Base-by-base conservation (phyloP, 2,888 invertebrate species). In the Agriopis marginaria region DNA sequence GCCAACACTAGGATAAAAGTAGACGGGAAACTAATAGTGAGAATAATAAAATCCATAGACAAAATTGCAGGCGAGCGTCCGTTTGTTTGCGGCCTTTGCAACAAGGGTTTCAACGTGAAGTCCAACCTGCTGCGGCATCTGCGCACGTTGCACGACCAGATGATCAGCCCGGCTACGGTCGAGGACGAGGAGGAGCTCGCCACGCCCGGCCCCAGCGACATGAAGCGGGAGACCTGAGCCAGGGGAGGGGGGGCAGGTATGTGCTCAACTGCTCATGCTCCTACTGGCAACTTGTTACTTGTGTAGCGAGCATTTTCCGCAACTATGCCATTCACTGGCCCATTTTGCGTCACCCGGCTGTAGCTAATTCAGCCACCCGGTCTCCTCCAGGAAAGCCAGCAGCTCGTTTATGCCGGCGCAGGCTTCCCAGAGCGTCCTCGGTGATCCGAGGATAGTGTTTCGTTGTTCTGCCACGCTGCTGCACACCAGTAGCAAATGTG, bases 21-120 rank as follows among this genome's bases (percentile, higher is more conserved):
- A 11, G 58, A 6, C 4, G n/a, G 23, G 7, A 23, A 12, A 45
- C 23, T 23, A 58, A 58, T 58, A 47, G 55, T 40, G 49, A 14
- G 42, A 42, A 62, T 45, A 58, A 58, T 58, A 58, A 58, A 58
- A 47, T 58, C 12, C 45, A 58, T 58, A 58, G 58, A 32, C 39
- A 42, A 49, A 39, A 17, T 59, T 73, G 0, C 79, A 95, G 96
- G 96, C 17, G 97, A 97, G 87, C 95, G 96, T 65, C 97, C 97
- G 14, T 97, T 96, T 88, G 95, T 96, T 60, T 97, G 97, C 90
- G 96, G 96, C 23, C 95, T 96, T 60, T 97, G 97, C 93, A 96
- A 96, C 90, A 97, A 97, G 85, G 97, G 96, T 4, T 97, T 97
- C 90, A 97, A 97, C 88, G 97, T 97, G 74, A 97, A 97, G 86